phyloP scores from a whole-genome alignment of 2,113 vertebrate genomes.

The Archilochus colubris region DNA sequence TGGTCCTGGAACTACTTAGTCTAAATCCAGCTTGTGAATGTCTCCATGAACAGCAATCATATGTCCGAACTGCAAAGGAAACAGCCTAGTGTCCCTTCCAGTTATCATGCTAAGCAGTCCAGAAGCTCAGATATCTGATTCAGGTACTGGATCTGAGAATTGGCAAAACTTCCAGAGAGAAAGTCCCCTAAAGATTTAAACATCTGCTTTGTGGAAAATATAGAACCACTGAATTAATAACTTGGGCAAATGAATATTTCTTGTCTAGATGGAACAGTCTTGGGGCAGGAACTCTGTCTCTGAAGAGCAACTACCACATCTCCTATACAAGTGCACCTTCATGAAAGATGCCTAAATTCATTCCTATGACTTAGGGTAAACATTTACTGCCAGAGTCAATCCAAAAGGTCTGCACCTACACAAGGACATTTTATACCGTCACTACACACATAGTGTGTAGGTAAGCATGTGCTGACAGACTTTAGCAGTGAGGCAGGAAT shows the following conservation, averaged over 20 bases:
- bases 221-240: not conserved
- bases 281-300: not conserved
- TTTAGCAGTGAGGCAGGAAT: not conserved
- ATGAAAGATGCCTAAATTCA: not conserved
- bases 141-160: not conserved
- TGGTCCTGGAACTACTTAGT: not conserved
- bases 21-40: not conserved
- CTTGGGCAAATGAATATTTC: fast-evolving
- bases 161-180: not conserved
- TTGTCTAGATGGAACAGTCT: not conserved
- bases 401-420: not conserved
- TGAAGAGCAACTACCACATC: not conserved
- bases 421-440: not conserved
- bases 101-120: not conserved
- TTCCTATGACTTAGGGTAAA: not conserved
- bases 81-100: not conserved
- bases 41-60: not conserved
- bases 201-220: not conserved
- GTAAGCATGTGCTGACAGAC: not conserved
- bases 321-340: not conserved
- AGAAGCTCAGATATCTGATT: not conserved
- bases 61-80: not conserved
- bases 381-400: not conserved
- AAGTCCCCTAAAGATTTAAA: not conserved
- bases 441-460: fast-evolving